Conservation (phyloP, 2,797 vertebrate genomes). For the Rhinophrynus dorsalis region DNA sequence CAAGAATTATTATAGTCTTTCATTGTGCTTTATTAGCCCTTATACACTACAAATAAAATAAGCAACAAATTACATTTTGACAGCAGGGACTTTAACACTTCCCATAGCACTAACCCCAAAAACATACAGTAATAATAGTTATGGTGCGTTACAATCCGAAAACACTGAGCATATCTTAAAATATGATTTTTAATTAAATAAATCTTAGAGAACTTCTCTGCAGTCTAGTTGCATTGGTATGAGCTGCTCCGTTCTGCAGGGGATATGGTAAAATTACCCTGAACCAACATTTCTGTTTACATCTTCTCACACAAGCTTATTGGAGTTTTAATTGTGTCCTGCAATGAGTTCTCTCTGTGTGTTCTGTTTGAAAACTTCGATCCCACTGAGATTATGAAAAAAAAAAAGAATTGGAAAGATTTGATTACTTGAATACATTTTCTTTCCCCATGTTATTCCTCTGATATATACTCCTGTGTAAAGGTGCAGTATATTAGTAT, state of each 20-base stretch:
- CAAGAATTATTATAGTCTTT: constrained; percentile 47
- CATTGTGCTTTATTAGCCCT: constrained; percentile 41
- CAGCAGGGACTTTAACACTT: constrained; percentile 29
- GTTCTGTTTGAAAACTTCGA: constrained; percentile 76
- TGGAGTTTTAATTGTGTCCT: constrained; percentile 78
- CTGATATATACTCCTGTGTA: constrained; percentile 64
- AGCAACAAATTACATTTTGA: constrained; percentile 29
- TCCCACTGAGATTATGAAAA: constrained; percentile 71
- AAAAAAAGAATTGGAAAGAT: constrained; percentile 81
- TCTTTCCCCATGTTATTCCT: constrained; percentile 64
- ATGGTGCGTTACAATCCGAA: constrained; percentile 23
- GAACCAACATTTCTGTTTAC: constrained; percentile 69
- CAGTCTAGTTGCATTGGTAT: constrained; percentile 34
- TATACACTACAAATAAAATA: constrained; percentile 45
- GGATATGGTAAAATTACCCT: constrained; percentile 65
- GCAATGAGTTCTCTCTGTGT: constrained; percentile 67
- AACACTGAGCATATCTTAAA: neutral
- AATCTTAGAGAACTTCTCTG: constrained; percentile 26
- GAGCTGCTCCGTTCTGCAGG: constrained; percentile 56
- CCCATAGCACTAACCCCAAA: constrained; percentile 13
- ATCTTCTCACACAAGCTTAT: constrained; percentile 72
- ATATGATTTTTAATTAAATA: constrained; percentile 25
- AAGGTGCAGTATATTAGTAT: constrained; percentile 72
- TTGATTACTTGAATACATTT: constrained; percentile 77
- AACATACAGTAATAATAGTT: constrained; percentile 13